Base-by-base conservation (phyloP, 2,797 vertebrate species). In the Acrossocheilus fasciatus region DNA sequence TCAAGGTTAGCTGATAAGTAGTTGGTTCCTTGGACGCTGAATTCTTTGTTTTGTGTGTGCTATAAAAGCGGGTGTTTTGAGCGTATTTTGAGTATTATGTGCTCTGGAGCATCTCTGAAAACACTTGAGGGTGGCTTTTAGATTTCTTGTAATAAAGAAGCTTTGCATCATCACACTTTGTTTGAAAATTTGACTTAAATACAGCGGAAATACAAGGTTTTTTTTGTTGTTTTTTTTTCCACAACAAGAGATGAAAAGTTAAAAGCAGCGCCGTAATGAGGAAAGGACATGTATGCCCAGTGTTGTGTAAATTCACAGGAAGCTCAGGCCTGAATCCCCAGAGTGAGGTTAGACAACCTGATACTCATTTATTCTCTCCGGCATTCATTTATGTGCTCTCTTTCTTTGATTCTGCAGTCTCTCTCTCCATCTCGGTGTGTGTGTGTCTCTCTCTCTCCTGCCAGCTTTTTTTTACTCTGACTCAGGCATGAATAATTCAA, bases 401-500 rank as follows among this genome's bases (percentile, higher is more conserved):
- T 70, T 57, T 75, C 62, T 73, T 57, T 83, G 17, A 69, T 79
- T 79, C 83, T 79, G 45, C 75, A 43, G 23, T 73, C 39, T 85
- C 52, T 64, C n/a, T 85, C 64, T 52, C 75, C 20, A 34, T 87
- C 70, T 59, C 69, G 54, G 43, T 66, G 23, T 75, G 34, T 72
- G 59, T 75, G n/a, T 72, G 41, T 89, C 75, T 81, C 43, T 73
- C 77, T 81, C 59, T 70, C 86, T 81, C 54, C 57, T 34, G 17
- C 66, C 57, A 52, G 20, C 64, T 57, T 80, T 70, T 68, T 68
- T 86, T 77, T 45, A 74, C 79, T 88, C 79, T 88, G 83, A 81
- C 88, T 89, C 81, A 73, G 26, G 57, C 81, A 82, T 88, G 88
- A 82, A 88, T 88, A 86, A 88, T 91, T 83, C 77, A 87, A 87